Evolutionary conservation across 2,888 invertebrate species (phyloP), one percentile per base, ranked within the genome.

Genomic region (Harpalus rubripes): DNA sequence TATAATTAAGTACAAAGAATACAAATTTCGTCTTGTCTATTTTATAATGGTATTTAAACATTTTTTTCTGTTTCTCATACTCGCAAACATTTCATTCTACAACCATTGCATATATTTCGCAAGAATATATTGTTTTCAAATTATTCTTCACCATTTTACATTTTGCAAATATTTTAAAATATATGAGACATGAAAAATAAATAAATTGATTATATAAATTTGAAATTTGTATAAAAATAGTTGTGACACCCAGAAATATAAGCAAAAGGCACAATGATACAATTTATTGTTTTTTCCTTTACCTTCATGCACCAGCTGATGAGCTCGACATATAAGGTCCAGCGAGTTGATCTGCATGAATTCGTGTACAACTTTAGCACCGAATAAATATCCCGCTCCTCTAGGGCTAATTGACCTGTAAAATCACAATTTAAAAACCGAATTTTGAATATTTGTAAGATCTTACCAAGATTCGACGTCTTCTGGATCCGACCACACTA

Each of bases 401-500:
- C 99, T 93, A 0, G 99, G 98, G 92, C 98, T 98, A 82, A 97
- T 95, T 59, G 96, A 94, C 95, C 95, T 95, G 88, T 3, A 91
- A 91, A 86, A 41, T 83, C 78, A 85, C 76, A 84, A 22, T 58
- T 0, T 22, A 76, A 15, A 44, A 44, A 39, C 16, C 39, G n/a
- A 78, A 78, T 56, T 8, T 16, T 56, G 16, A 3, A 78, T 12
- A 58, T 56, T 56, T 74, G 1, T 39, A 41, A 84, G 83, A 78
- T 88, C 91, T 89, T 91, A 94, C 98, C 99, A 99, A 88, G 95
- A 95, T 86, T 98, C 96, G 84, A 98, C 96, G 89, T 99, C 98
- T 89, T 99, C 99, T 44, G 99, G 99, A 92, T 99, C 99, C 4
- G 99, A 99, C 99, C 99, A 99, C 80, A 99, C 96, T 87, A 99